Evolutionary conservation across 1,140 invertebrate genomes (phyloP).

Genomic region (Macrosteles quadrilineatus): DNA sequence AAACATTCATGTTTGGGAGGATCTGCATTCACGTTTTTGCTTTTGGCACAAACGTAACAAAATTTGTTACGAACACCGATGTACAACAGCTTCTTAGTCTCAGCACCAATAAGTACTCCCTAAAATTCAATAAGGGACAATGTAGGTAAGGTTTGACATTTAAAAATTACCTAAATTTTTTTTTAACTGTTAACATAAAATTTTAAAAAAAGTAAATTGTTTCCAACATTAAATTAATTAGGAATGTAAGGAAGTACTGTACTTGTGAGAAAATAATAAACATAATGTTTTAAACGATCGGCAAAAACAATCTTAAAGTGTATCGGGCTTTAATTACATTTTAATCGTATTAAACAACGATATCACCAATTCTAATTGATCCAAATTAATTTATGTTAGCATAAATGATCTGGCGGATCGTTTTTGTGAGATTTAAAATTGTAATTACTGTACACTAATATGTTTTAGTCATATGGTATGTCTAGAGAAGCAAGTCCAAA

Average conservation of each 20-base stretch:
- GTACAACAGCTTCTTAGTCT: conserved; percentile 27
- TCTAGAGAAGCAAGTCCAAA: neutral
- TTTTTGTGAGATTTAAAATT: neutral
- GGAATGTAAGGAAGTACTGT: neutral
- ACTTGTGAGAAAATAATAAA: neutral
- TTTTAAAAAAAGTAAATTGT: too few species aligned
- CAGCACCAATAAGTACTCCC: conserved; percentile 29
- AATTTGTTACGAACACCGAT: conserved; percentile 31
- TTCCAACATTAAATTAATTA: too few species aligned
- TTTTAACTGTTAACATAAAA: too few species aligned
- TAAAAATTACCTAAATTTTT: too few species aligned
- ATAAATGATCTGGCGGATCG: too few species aligned
- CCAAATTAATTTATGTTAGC: too few species aligned
- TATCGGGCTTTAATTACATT: too few species aligned
- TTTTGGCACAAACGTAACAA: conserved; percentile 30
- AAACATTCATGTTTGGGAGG: neutral
- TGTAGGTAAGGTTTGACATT: too few species aligned
- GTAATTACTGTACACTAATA: neutral
- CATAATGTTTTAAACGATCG: neutral
- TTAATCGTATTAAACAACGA: too few species aligned
- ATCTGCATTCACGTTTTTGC: neutral
- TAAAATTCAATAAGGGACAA: too few species aligned
- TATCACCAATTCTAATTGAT: too few species aligned
- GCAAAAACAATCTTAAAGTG: neutral
- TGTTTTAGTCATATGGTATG: neutral